Percentiles rank a stretch among this genome's conserved stretches.
These are phyloP conservation scores for Microplitis manilae DNA, from an alignment of 2,888 invertebrate genomes.

Conservation along the genomic window DNA sequence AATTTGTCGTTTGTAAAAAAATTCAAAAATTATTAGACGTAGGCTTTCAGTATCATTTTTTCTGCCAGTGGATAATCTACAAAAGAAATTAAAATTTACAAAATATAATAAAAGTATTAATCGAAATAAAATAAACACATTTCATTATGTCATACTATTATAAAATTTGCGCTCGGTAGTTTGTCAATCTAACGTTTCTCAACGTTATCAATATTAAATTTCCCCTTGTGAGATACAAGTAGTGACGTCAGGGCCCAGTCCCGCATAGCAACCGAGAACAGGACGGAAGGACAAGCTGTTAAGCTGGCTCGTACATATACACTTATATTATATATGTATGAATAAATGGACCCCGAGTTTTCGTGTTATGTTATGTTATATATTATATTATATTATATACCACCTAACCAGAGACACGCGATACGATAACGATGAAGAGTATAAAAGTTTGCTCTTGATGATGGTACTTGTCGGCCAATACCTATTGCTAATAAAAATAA, in stretches of 20 bases:
- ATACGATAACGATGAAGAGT: constrained; percentile 3
- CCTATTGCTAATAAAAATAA: neutral
- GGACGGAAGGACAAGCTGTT: constrained; percentile 35
- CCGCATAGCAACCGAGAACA: constrained; percentile 42
- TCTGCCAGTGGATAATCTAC: neutral
- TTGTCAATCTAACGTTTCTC: constrained; percentile 51
- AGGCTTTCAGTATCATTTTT: too few species aligned
- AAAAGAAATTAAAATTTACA: neutral
- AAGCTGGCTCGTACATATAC: constrained; percentile 18
- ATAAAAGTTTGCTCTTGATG: neutral
- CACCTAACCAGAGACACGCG: neutral
- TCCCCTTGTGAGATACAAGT: constrained; percentile 52
- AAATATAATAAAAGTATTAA: neutral
- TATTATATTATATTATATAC: neutral
- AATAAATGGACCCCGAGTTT: constrained; percentile 19
- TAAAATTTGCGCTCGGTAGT: constrained; percentile 15
- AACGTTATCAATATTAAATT: constrained; percentile 66
- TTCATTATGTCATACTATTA: neutral
- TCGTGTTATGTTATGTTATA: neutral
- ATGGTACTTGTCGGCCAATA: constrained; percentile 9
- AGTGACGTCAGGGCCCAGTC: constrained; percentile 60
- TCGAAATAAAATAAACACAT: neutral
- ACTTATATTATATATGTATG: constrained; percentile 1
- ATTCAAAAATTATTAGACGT: too few species aligned
- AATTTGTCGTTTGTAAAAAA: too few species aligned